Evolutionary conservation across 2,113 vertebrate species (phyloP).

Genomic region (Chunga burmeisteri): DNA sequence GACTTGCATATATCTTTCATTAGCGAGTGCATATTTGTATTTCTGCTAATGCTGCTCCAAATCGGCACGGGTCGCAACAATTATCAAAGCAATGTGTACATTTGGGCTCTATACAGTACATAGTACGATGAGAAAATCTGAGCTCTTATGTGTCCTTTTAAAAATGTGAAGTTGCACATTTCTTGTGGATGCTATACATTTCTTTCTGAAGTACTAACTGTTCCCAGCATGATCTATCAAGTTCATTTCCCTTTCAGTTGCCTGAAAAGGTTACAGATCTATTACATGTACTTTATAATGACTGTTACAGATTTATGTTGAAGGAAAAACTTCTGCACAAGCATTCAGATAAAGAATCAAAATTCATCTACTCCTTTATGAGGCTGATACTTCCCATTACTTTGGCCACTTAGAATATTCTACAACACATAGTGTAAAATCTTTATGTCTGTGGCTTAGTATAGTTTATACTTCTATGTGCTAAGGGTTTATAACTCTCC

Average conservation of each 20-base stretch:
- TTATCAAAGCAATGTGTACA: background rate
- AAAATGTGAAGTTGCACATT: background rate
- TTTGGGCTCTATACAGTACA: background rate
- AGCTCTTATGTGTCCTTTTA: background rate
- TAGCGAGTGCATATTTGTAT: background rate
- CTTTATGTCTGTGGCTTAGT: background rate
- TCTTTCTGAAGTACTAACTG: background rate
- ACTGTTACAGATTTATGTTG: background rate
- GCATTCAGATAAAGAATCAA: background rate
- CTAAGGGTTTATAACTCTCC: background rate
- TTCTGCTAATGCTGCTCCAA: background rate
- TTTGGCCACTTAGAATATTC: background rate
- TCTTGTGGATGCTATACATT: rapidly evolving
- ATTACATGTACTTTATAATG: background rate
- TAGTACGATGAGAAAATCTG: background rate
- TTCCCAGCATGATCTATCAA: background rate
- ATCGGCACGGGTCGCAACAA: background rate
- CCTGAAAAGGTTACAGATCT: background rate
- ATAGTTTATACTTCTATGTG: background rate
- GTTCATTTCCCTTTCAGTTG: background rate
- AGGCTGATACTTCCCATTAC: background rate
- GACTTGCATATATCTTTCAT: background rate
- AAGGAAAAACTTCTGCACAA: background rate
- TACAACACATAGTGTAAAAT: background rate
- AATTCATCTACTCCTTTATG: background rate